Evolutionary conservation across 2,113 vertebrate species (phyloP).

Genomic region (Pterocles orientalis): DNA sequence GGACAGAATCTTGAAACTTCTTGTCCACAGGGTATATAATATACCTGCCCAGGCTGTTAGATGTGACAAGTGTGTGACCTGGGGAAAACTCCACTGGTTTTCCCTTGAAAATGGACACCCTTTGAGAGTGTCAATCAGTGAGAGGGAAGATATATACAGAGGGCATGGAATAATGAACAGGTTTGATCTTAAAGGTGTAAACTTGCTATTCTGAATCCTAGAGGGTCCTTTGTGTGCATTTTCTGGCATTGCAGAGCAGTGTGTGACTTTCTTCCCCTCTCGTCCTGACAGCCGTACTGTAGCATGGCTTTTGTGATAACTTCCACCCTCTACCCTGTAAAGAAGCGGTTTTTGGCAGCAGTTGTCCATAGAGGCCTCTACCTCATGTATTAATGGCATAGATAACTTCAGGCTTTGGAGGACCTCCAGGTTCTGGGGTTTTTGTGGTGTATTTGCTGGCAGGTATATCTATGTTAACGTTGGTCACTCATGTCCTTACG

Average conservation of each 20-base stretch:
- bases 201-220: background rate
- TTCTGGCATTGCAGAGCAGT: background rate
- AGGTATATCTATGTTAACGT: background rate
- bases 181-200: background rate
- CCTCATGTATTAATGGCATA: fast-evolving
- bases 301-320: background rate
- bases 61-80: background rate
- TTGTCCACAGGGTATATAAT: fast-evolving
- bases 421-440: no score
- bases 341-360: background rate
- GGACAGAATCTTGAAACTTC: background rate
- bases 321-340: background rate
- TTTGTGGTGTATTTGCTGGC: background rate
- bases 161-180: no score
- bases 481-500: no score
- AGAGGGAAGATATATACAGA: background rate
- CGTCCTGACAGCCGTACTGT: background rate
- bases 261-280: no score
- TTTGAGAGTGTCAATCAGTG: background rate
- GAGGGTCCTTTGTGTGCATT: background rate
- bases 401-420: background rate
- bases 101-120: background rate
- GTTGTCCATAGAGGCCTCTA: background rate
- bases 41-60: background rate
- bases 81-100: background rate